A percentile compares a stretch with the other conserved stretches of the same genome.
These are phyloP conservation scores for Taenaris catops DNA, from an alignment of 2,888 invertebrate genomes.

Conservation along the genomic window DNA sequence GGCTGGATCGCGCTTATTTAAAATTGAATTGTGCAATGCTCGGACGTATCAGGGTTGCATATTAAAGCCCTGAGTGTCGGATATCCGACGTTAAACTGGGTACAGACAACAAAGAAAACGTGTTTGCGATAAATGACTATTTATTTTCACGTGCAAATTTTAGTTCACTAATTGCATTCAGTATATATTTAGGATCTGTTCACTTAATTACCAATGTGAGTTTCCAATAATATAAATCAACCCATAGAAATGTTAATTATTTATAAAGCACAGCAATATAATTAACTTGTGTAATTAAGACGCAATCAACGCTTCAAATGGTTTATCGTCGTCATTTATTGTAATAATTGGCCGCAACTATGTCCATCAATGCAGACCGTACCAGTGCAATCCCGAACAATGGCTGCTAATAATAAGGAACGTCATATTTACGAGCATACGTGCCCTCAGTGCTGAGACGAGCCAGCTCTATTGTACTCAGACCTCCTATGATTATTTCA, in stretches of 20 bases:
- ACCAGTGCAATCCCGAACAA: conserved; percentile 66
- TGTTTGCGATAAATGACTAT: no score
- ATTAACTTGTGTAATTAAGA: no score
- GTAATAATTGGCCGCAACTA: conserved; percentile 20
- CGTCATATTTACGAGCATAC: conserved; percentile 76
- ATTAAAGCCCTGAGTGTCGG: conserved; percentile 67
- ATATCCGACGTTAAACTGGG: conserved; percentile 60
- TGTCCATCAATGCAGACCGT: conserved; percentile 47
- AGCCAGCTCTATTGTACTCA: conserved; percentile 69
- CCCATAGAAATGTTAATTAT: no score
- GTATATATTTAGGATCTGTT: no score
- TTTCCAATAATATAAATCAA: no score
- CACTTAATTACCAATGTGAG: no score
- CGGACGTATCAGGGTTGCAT: conserved; percentile 45
- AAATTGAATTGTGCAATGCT: conserved; percentile 63
- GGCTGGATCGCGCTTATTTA: conserved; percentile 62
- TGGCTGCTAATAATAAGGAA: conserved; percentile 75
- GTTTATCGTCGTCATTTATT: conserved; percentile 16
- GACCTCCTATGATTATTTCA: conserved; percentile 78
- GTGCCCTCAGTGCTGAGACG: conserved; percentile 70
- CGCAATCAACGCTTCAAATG: no score
- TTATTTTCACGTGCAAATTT: no score
- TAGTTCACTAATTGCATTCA: no score
- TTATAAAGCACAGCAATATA: no score
- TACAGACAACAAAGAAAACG: conserved; percentile 42